phyloP scores from a whole-genome alignment of 2,888 invertebrate species.

The Drosophila rellima region DNA sequence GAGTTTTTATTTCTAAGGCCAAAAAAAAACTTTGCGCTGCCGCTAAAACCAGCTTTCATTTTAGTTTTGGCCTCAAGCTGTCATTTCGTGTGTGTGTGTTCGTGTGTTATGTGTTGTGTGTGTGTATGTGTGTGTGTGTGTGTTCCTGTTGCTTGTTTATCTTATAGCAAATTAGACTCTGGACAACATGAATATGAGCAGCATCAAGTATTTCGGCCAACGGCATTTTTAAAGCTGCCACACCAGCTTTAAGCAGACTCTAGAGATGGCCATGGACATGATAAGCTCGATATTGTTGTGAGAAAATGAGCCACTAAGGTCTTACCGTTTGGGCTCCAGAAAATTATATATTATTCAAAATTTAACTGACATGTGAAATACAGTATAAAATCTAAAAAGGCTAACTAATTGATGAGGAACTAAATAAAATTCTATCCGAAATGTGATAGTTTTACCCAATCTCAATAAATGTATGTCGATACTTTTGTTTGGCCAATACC shows the following conservation, averaged over 20 bases:
- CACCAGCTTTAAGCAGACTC: not conserved
- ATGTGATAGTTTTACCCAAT: too few species aligned
- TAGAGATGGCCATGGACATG: too few species aligned
- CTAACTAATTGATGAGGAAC: too few species aligned
- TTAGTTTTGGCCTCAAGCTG: constrained; percentile 24
- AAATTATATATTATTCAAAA: too few species aligned
- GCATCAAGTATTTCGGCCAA: constrained; percentile 14
- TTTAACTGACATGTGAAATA: too few species aligned
- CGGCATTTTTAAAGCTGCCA: constrained; percentile 22
- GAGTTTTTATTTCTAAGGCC: constrained; percentile 29
- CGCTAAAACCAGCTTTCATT: constrained; percentile 19
- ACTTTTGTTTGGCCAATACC: not conserved
- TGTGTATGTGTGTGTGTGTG: constrained; percentile 5
- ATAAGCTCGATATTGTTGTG: too few species aligned
- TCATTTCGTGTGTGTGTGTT: not conserved
- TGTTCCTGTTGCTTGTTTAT: constrained; percentile 24
- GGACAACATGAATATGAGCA: constrained; percentile 23
- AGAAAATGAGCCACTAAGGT: too few species aligned
- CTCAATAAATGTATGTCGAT: too few species aligned
- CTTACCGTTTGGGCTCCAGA: too few species aligned
- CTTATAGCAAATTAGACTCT: constrained; percentile 49
- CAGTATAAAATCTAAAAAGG: too few species aligned
- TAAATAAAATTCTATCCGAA: too few species aligned
- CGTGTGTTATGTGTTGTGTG: not conserved
- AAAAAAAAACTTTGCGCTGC: constrained; percentile 18